phyloP scores from a whole-genome alignment of 1,140 invertebrate genomes.

The Scaptomyza hsui region DNA sequence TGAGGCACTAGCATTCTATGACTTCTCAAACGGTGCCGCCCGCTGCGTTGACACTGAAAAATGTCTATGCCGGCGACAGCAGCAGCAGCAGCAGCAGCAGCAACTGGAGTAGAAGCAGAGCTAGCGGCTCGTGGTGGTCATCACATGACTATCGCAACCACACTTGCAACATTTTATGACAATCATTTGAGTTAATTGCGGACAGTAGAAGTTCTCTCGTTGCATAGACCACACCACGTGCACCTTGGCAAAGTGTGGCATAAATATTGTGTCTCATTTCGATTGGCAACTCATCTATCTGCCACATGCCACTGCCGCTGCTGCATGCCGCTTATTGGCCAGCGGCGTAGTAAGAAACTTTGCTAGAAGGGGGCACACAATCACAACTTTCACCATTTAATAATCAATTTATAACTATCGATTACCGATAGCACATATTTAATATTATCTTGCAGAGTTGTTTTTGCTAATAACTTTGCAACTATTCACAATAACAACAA shows the following conservation, averaged over 20 bases:
- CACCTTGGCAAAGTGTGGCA: conserved; percentile 59
- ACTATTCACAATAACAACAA: no score
- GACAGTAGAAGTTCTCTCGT: conserved; percentile 47
- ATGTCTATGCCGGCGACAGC: conserved; percentile 50
- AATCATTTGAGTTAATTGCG: conserved; percentile 80
- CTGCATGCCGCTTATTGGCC: not conserved
- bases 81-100: not conserved
- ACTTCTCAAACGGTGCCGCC: conserved; percentile 65
- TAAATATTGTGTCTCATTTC: conserved; percentile 72
- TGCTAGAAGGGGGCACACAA: no score
- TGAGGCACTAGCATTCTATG: conserved; percentile 20
- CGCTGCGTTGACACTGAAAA: conserved; percentile 76
- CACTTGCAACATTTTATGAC: conserved; percentile 74
- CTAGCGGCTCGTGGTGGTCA: conserved; percentile 31
- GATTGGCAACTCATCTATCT: conserved; percentile 68
- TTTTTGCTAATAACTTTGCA: no score
- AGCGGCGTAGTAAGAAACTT: not conserved
- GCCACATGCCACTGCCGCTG: not conserved
- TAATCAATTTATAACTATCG: no score
- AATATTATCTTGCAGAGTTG: no score
- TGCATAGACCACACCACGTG: conserved; percentile 55
- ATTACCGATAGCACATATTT: no score
- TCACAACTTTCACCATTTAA: no score
- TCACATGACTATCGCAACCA: conserved; percentile 43
- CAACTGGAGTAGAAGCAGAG: not conserved